Evolutionary conservation across 1,140 invertebrate genomes (phyloP).

Genomic region (Chironomus tepperi): DNA sequence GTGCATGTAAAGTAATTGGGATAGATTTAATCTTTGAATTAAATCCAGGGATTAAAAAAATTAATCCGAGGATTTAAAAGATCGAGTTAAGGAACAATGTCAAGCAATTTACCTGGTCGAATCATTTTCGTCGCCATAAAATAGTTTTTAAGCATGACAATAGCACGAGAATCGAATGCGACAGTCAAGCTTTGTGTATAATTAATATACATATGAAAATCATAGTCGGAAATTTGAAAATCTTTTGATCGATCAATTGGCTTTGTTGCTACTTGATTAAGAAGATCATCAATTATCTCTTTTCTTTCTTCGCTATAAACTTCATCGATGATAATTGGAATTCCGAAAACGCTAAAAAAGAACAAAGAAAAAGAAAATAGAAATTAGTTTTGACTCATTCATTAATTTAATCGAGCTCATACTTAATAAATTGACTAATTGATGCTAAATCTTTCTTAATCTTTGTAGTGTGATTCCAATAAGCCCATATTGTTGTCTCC

Average conservation of each 20-base stretch:
- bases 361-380: background rate
- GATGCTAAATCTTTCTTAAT: background rate
- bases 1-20: no score
- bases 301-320: background rate
- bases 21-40: no score
- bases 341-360: background rate
- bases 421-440: background rate
- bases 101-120: background rate
- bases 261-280: background rate
- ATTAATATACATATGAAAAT: background rate
- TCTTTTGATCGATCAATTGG: background rate
- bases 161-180: background rate
- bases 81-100: no score
- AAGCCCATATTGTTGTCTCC: background rate
- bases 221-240: background rate
- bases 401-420: background rate
- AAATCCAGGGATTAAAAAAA: no score
- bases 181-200: background rate
- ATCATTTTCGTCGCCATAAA: background rate
- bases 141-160: background rate
- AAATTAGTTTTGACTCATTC: no score
- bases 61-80: no score
- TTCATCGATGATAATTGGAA: background rate
- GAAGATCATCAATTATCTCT: conserved; percentile 6
- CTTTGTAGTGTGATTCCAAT: background rate